Conservation (phyloP, 2,797 vertebrate species). For the Lepus oiostolus region DNA sequence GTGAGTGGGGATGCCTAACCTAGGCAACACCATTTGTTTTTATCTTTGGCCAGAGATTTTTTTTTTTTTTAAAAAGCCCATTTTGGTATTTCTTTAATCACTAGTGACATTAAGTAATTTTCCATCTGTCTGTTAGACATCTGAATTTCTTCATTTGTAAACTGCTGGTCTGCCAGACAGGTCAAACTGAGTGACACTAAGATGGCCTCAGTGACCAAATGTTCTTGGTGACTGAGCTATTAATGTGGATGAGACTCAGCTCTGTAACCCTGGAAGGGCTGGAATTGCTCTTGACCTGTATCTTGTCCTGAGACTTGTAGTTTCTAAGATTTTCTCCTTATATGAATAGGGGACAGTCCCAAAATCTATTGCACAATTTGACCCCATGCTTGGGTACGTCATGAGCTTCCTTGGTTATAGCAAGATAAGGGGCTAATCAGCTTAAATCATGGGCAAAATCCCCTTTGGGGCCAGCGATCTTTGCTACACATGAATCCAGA, state of each 20-base stretch:
- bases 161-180: conserved; percentile 46
- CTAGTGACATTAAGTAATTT: conserved; percentile 27
- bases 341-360: neutral
- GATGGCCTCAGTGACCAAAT: conserved; percentile 64
- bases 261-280: neutral
- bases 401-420: neutral
- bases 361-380: neutral
- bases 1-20: neutral
- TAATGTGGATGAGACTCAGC: neutral
- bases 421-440: neutral
- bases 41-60: neutral
- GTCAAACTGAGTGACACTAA: conserved; percentile 21
- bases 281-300: neutral
- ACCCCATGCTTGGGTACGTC: neutral
- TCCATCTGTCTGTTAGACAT: neutral
- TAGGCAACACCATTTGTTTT: neutral
- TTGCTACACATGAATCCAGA: neutral
- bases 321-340: neutral
- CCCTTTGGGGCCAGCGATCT: neutral
- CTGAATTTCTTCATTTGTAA: conserved; percentile 55
- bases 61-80: neutral
- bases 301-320: neutral
- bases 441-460: neutral
- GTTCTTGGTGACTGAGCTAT: conserved; percentile 20
- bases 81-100: conserved; percentile 35